Base-by-base conservation (phyloP, 2,888 invertebrate genomes). In the Drosophila villosipedis region DNA sequence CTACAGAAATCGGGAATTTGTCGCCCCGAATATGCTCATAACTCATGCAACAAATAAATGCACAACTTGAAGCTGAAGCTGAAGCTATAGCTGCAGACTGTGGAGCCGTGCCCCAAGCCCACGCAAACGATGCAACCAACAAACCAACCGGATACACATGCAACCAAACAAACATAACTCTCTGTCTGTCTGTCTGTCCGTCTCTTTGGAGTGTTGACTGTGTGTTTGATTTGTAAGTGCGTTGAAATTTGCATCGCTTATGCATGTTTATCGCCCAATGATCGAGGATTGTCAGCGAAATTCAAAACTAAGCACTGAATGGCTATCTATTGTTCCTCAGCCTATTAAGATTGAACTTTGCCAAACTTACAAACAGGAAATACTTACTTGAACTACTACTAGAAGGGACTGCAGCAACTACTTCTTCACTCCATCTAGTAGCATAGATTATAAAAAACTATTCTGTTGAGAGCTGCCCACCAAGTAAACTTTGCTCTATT, bases 41-140 rank as follows among this genome's bases (percentile, higher is more conserved):
- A 92, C 84, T 91, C 92, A 91, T 92, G 91, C 91, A 84, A 91
- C 88, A 90, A 90, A 92, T 85, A 88, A 84, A 86, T 85, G 88
- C 80, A 87, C 85, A 90, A 77, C 77, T 63, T 39, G 68, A 55
- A 52, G 60, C 58, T 60, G 39, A 22, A n/a, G 60, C 58, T 60
- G 37, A 22, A n/a, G n/a, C 39, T 49, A n/a, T n/a, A 16, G n/a
- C 31, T 16, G 39, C 14, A 19, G 60, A 14, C 37, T 37, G 30
- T 6, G n/a, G 6, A 28, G 28, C 55, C 58, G 35, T 47, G 54
- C 55, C 57, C 50, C 47, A 69, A 63, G 53, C 80, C 80, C 78
- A 83, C 80, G 78, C 73, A 49, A 43, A 28, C 47, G 47, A 10
- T 28, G 25, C 53, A 52, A 33, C n/a, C 22, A 72, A 28, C n/a